Conservation (phyloP, 2,113 vertebrate species). For the Ptilorrhoa leucosticta region DNA sequence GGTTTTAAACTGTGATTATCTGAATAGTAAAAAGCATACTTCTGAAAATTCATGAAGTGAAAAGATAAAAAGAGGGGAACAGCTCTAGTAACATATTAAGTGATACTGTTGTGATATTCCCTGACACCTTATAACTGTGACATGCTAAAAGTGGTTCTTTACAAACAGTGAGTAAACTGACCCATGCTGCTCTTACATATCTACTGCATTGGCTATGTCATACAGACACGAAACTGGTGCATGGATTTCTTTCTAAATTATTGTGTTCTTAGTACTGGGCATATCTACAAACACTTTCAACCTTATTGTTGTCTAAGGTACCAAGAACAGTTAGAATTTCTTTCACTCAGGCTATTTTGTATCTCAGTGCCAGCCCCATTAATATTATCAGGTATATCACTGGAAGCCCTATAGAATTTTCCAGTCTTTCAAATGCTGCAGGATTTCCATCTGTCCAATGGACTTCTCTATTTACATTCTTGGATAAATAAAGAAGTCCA, state of each 20-base stretch:
- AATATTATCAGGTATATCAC: constrained; percentile 63
- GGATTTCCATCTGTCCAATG: constrained; percentile 74
- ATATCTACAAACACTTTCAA: constrained; percentile 26
- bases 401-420: constrained; percentile 59
- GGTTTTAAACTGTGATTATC: neutral
- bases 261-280: neutral
- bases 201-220: neutral
- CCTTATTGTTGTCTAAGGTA: constrained; percentile 9
- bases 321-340: constrained; percentile 59
- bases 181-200: neutral
- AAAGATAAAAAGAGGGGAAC: neutral
- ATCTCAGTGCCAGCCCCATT: constrained; percentile 16
- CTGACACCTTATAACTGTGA: neutral
- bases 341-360: constrained; percentile 22
- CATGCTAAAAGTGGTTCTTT: neutral
- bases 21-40: neutral
- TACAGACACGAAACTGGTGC: neutral
- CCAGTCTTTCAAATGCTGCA: constrained; percentile 44
- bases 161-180: neutral
- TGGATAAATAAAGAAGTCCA: constrained; percentile 52
- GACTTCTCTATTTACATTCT: constrained; percentile 71
- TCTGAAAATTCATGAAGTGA: neutral
- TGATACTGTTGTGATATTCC: neutral
- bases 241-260: neutral
- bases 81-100: neutral